Conservation (phyloP, 2,888 invertebrate species). For the Ditula angustiorana region DNA sequence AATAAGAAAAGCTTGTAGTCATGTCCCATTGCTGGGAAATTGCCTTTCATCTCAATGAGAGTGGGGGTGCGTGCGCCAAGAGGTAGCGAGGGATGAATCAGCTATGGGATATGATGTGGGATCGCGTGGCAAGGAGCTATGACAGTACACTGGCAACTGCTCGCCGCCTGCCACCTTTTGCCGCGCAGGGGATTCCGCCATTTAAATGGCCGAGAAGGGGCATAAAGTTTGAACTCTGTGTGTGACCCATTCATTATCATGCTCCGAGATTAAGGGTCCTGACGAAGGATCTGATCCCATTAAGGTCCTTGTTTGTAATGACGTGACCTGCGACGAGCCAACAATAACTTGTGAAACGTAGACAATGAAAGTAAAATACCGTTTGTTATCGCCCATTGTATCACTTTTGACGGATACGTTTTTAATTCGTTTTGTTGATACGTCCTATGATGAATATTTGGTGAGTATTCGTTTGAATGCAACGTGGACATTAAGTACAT, state of each 20-base stretch:
- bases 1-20: too few species aligned
- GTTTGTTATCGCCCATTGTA: slow-evolving; percentile 27
- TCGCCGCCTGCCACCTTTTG: too few species aligned
- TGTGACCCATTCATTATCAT: not conserved
- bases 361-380: slow-evolving; percentile 25
- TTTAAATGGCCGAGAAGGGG: too few species aligned
- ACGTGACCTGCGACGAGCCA: slow-evolving; percentile 15
- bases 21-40: too few species aligned
- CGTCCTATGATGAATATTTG: slow-evolving; percentile 10
- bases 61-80: too few species aligned
- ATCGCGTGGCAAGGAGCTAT: too few species aligned
- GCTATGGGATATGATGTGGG: too few species aligned
- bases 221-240: not conserved
- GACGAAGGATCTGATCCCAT: slow-evolving; percentile 6
- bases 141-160: too few species aligned
- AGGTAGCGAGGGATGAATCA: too few species aligned
- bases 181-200: too few species aligned
- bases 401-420: slow-evolving; percentile 23
- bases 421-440: slow-evolving; percentile 21
- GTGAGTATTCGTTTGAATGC: not conserved
- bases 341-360: slow-evolving; percentile 30
- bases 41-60: too few species aligned
- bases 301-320: slow-evolving; percentile 14
- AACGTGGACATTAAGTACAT: not conserved
- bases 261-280: not conserved